Evolutionary conservation across 2,888 invertebrate genomes (phyloP).

Genomic region (Acronicta psi): DNA sequence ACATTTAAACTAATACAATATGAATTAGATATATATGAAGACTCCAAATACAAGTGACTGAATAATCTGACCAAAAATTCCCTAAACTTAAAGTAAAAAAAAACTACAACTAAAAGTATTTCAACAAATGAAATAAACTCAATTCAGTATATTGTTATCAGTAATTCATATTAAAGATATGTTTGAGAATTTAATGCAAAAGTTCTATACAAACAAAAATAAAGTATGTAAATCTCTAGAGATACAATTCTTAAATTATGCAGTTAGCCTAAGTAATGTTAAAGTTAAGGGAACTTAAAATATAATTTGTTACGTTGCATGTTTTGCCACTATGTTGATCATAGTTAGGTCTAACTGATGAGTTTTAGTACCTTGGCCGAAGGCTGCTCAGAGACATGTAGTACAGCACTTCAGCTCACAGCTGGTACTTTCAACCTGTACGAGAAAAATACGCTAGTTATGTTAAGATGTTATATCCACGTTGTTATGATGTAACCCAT

Average conservation of each 20-base stretch:
- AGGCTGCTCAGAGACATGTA: constrained; percentile 72
- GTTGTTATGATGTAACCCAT: too few relatives aligned
- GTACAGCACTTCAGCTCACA: constrained; percentile 79
- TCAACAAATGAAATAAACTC: constrained; percentile 57
- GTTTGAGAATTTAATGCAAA: constrained; percentile 46
- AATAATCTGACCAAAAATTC: constrained; percentile 39
- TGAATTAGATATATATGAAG: constrained; percentile 47
- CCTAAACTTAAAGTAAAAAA: constrained; percentile 45
- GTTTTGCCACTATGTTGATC: constrained; percentile 82
- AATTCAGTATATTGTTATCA: constrained; percentile 58
- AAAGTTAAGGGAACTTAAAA: constrained; percentile 66
- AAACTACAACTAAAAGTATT: constrained; percentile 53
- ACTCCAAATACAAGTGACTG: constrained; percentile 48
- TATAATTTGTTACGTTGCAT: constrained; percentile 81
- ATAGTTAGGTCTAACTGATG: constrained; percentile 83
- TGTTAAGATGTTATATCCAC: background rate
- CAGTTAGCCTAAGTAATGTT: constrained; percentile 61
- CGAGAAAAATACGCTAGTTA: constrained; percentile 6
- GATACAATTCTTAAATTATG: constrained; percentile 62
- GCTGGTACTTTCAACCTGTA: constrained; percentile 79
- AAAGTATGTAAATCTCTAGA: constrained; percentile 49
- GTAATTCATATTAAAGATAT: constrained; percentile 55
- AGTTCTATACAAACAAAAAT: constrained; percentile 50
- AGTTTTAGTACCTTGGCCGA: constrained; percentile 83
- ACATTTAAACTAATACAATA: constrained; percentile 57